Evolutionary conservation across 1,140 invertebrate species (phyloP).

Genomic region (Helicorthomorpha holstii): DNA sequence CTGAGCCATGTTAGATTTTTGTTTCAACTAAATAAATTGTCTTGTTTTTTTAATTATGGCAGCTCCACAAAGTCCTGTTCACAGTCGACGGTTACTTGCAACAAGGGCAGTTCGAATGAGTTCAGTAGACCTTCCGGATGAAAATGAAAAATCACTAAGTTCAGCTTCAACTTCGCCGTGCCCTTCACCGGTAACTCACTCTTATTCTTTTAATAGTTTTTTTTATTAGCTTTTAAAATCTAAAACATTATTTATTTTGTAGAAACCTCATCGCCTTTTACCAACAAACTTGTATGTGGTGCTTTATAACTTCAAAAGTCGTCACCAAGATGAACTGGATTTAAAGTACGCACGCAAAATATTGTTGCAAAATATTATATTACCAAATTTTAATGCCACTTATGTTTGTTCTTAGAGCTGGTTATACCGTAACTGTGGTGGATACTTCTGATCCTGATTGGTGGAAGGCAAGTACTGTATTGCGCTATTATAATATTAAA

Average conservation of each 20-base stretch:
- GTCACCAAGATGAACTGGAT: slow-evolving; percentile 84
- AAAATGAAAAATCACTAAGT: slow-evolving; percentile 75
- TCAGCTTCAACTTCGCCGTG: slow-evolving; percentile 82
- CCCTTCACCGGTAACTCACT: slow-evolving; percentile 50
- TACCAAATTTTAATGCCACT: not conserved
- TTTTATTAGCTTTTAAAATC: slow-evolving; percentile 11
- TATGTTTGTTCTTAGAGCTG: slow-evolving; percentile 40
- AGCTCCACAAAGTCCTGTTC: slow-evolving; percentile 79
- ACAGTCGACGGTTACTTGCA: slow-evolving; percentile 53
- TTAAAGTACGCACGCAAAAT: slow-evolving; percentile 45
- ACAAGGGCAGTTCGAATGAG: slow-evolving; percentile 71
- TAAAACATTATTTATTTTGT: slow-evolving; percentile 18
- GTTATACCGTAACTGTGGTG: slow-evolving; percentile 85
- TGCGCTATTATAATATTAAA: too few species aligned
- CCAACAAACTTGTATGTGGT: slow-evolving; percentile 87
- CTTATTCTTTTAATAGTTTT: not conserved
- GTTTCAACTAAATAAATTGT: too few species aligned
- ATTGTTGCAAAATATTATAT: not conserved
- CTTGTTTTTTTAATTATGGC: too few species aligned
- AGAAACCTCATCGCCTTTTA: slow-evolving; percentile 66
- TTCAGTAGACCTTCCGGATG: slow-evolving; percentile 77
- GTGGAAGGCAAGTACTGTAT: slow-evolving; percentile 50
- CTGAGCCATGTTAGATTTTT: too few species aligned
- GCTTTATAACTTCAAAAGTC: slow-evolving; percentile 83
- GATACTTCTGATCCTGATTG: slow-evolving; percentile 87